phyloP scores from a whole-genome alignment of 2,888 invertebrate species.

The Alloplasta piceator region DNA sequence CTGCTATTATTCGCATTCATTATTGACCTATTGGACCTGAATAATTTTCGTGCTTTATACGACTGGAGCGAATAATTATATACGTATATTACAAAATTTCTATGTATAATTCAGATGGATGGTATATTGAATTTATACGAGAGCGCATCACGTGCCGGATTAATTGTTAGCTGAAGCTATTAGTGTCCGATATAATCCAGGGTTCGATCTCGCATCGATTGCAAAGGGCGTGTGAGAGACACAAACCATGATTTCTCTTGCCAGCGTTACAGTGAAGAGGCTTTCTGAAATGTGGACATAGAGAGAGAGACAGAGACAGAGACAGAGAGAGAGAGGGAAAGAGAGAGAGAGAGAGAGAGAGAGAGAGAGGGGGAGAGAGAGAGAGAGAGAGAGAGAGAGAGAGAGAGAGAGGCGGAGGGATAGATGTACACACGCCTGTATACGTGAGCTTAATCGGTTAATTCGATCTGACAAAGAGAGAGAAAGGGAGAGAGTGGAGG shows the following conservation, averaged over 20 bases:
- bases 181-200: conserved; percentile 29
- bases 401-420: neutral
- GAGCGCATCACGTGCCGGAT: conserved; percentile 35
- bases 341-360: conserved; percentile 10
- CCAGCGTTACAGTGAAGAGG: neutral
- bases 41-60: too few species aligned
- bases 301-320: conserved; percentile 4
- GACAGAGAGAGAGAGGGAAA: neutral
- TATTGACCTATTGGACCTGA: too few species aligned
- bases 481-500: neutral
- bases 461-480: conserved; percentile 53
- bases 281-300: conserved; percentile 1
- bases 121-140: conserved; percentile 40
- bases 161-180: conserved; percentile 49
- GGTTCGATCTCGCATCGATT: conserved; percentile 38
- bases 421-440: conserved; percentile 18
- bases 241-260: conserved; percentile 11
- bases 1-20: too few species aligned
- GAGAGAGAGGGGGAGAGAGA: conserved; percentile 21
- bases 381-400: neutral
- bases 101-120: conserved; percentile 5
- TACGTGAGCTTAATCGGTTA: conserved; percentile 49
- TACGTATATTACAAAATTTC: too few species aligned
- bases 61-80: too few species aligned
- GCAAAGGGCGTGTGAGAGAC: conserved; percentile 40